Evolutionary conservation across 1,140 invertebrate species (phyloP).

Genomic region (Idris sp.): DNA sequence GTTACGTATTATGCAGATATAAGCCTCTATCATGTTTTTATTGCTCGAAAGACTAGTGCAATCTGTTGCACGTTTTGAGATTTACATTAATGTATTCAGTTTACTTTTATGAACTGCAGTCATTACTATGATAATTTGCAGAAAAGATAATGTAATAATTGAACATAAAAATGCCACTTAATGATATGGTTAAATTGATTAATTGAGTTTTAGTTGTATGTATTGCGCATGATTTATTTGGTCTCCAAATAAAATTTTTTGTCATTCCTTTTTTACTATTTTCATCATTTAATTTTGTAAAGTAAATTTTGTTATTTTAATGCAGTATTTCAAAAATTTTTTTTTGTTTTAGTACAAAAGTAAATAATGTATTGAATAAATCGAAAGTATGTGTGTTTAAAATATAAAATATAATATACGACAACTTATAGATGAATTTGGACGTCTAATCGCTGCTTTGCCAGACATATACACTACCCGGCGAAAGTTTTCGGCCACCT

Average conservation of each 20-base stretch:
- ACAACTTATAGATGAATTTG: neutral
- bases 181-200: constrained; percentile 3
- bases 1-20: constrained; percentile 68
- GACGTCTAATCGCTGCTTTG: constrained; percentile 32
- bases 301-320: too few species aligned
- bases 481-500: too few species aligned
- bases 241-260: too few species aligned
- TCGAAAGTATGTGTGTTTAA: neutral
- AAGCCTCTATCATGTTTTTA: constrained; percentile 65
- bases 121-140: constrained; percentile 24
- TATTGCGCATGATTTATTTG: neutral
- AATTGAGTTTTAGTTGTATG: neutral
- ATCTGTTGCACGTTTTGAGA: constrained; percentile 52
- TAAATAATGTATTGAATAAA: too few species aligned
- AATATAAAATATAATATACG: constrained; percentile 3
- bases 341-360: too few species aligned
- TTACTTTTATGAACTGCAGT: constrained; percentile 22
- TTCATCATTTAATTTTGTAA: too few species aligned
- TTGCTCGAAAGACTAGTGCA: constrained; percentile 41
- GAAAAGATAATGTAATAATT: constrained; percentile 27
- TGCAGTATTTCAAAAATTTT: too few species aligned
- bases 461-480: constrained; percentile 35
- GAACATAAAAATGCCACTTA: constrained; percentile 8
- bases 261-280: too few species aligned
- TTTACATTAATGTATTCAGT: constrained; percentile 43